Evolutionary conservation across 2,113 vertebrate genomes (phyloP).

Genomic region (Eurypyga helias): DNA sequence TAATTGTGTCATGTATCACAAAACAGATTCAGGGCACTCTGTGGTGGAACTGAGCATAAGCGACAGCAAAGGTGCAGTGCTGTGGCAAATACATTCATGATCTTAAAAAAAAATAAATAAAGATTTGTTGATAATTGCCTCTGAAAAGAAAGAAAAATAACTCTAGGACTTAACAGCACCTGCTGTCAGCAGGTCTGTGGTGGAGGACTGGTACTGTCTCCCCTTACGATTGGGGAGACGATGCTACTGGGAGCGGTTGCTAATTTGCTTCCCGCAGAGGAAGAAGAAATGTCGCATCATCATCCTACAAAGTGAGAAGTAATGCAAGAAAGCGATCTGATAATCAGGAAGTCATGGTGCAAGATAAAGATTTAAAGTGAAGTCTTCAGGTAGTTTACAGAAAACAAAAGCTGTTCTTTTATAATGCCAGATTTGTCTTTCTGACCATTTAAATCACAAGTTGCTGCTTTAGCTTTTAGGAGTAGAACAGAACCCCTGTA

Average conservation of each 20-base stretch:
- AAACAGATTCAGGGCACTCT: conserved; percentile 3
- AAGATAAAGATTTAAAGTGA: not conserved
- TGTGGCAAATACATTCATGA: not conserved
- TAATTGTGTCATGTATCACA: conserved; percentile 22
- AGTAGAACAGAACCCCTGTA: not conserved
- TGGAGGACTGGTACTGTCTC: not conserved
- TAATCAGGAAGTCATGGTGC: not conserved
- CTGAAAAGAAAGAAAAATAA: not conserved
- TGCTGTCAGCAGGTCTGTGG: not conserved
- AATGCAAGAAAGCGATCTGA: not conserved
- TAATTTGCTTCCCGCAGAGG: not conserved
- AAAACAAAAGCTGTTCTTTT: not conserved
- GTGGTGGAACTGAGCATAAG: not conserved
- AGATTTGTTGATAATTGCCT: not conserved
- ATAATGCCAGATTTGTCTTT: not conserved
- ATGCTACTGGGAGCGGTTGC: not conserved
- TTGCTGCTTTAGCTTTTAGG: not conserved
- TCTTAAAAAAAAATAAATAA: not conserved
- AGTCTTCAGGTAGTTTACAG: not conserved
- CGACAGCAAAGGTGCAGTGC: not conserved
- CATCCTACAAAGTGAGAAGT: not conserved
- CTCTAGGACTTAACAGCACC: not conserved
- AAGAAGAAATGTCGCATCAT: not conserved
- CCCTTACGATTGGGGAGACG: not conserved
- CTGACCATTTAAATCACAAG: not conserved